phyloP scores from a whole-genome alignment of 2,888 invertebrate species.

The Bunonema sp. region DNA sequence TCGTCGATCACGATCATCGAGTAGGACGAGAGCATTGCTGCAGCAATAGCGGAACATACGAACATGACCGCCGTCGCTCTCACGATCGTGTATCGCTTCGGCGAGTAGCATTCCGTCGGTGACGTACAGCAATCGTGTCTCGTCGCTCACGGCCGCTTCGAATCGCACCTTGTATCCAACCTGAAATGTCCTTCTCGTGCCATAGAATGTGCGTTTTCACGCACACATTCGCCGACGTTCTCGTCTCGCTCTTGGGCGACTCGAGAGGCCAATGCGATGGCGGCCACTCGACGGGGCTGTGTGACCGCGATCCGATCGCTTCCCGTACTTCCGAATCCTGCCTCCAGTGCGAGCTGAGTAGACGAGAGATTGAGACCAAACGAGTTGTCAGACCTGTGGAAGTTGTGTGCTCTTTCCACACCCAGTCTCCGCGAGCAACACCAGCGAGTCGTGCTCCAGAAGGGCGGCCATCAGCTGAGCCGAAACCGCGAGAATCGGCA shows the following conservation, averaged over 20 bases:
- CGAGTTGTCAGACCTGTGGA: too few relatives aligned
- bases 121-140: conserved; percentile 59
- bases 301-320: conserved; percentile 71
- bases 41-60: conserved; percentile 4
- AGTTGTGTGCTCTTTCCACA: too few relatives aligned
- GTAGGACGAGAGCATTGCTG: conserved; percentile 51
- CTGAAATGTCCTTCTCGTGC: conserved; percentile 9
- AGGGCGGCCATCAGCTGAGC: too few relatives aligned
- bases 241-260: conserved; percentile 25
- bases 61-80: conserved; percentile 1
- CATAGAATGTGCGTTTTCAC: not conserved
- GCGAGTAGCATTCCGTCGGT: conserved; percentile 84
- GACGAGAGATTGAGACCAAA: too few relatives aligned
- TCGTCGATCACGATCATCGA: conserved; percentile 42
- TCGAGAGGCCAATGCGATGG: conserved; percentile 54
- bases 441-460: too few relatives aligned
- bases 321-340: too few relatives aligned
- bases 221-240: not conserved
- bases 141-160: conserved; percentile 45
- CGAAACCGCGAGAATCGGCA: too few relatives aligned
- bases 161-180: conserved; percentile 72
- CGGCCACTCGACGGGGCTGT: conserved; percentile 78
- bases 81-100: conserved; percentile 81
- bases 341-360: too few relatives aligned
- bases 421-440: too few relatives aligned